Conservation (phyloP, 1,140 invertebrate genomes). For the Drosophila lini region DNA sequence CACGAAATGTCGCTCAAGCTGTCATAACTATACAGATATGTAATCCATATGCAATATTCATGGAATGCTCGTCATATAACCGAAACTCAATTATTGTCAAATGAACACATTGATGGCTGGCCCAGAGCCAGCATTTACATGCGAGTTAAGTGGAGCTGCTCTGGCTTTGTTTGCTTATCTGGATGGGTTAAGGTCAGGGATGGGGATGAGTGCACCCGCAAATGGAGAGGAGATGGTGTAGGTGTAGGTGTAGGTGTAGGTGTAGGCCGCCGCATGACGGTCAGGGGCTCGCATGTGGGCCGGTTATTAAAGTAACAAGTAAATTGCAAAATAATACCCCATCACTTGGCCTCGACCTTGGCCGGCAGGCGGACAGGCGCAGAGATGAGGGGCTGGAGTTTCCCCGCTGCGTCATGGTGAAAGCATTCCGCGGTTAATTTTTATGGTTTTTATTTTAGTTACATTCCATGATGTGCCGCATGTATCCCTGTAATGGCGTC, state of each 20-base stretch:
- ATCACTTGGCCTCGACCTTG: slow-evolving; percentile 44
- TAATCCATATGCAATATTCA: slow-evolving; percentile 36
- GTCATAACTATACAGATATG: slow-evolving; percentile 34
- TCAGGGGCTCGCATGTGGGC: slow-evolving; percentile 43
- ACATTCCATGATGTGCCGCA: slow-evolving; percentile 12
- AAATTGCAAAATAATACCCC: slow-evolving; percentile 62
- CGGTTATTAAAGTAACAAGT: slow-evolving; percentile 56
- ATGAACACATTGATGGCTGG: slow-evolving; percentile 48
- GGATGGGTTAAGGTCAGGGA: slow-evolving; percentile 35
- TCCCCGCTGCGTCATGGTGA: slow-evolving; percentile 33
- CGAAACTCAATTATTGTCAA: slow-evolving; percentile 51
- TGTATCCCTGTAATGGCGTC: slow-evolving; percentile 44
- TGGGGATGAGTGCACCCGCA: slow-evolving; percentile 13
- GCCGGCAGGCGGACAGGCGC: background rate
- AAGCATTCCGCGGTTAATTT: slow-evolving; percentile 40
- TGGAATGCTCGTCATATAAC: slow-evolving; percentile 36
- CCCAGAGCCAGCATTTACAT: slow-evolving; percentile 37
- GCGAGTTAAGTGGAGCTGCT: slow-evolving; percentile 23
- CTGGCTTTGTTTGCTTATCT: slow-evolving; percentile 22
- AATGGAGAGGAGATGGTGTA: slow-evolving; percentile 1
- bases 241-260: slow-evolving; percentile 10
- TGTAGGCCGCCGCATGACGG: slow-evolving; percentile 15
- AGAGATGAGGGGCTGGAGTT: slow-evolving; percentile 29
- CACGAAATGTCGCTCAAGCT: slow-evolving; percentile 37
- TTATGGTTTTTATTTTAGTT: slow-evolving; percentile 7